Evolutionary conservation across 2,797 vertebrate genomes (phyloP), one percentile per base, ranked within the genome.

Genomic region (Enteromius paludinosus): DNA sequence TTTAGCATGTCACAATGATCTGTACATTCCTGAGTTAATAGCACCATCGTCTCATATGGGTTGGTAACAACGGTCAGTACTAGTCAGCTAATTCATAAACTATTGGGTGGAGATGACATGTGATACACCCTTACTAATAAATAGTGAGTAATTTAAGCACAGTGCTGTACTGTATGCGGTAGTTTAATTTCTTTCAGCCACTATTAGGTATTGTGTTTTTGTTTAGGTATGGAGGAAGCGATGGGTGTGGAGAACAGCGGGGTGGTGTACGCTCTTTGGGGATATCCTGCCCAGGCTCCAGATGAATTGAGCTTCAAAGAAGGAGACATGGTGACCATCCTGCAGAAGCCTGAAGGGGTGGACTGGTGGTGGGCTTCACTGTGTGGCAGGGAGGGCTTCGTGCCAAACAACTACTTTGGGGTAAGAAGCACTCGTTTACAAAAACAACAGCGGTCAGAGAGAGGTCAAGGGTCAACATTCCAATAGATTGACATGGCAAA

Each of bases 371-470:
- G 95, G 96, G 96, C 96, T 0, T 91, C 95, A 0, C 95, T 98
- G 54, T 97, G 93, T 0, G 97, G 97, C 81, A 92, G 94, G 47
- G 96, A 98, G 90, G 97, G 97, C 20, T 95, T 97, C 0, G 95
- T 98, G n/a, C 96, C 97, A 4, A 94, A 93, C n/a, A 98, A 97
- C 94, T 97, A 97, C 84, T 97, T 98, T 28, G 97, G 97, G 94
- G 97, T 97, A 90, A 95, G 94, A 78, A 18, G 56, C 14, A n/a
- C 11, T 49, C 14, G 47, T 25, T 38, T 74, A 61, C 25, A 35
- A 70, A 7, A 52, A 56, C 35, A 49, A 65, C 14, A 65, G 12
- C 33, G 47, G 18, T 61, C 56, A 28, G 56, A 12, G 25, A 28
- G 56, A 61, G 56, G 56, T 61, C 56, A 28, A 61, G 1, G 23